Evolutionary conservation across 2,113 vertebrate species (phyloP).

Genomic region (Promerops cafer): DNA sequence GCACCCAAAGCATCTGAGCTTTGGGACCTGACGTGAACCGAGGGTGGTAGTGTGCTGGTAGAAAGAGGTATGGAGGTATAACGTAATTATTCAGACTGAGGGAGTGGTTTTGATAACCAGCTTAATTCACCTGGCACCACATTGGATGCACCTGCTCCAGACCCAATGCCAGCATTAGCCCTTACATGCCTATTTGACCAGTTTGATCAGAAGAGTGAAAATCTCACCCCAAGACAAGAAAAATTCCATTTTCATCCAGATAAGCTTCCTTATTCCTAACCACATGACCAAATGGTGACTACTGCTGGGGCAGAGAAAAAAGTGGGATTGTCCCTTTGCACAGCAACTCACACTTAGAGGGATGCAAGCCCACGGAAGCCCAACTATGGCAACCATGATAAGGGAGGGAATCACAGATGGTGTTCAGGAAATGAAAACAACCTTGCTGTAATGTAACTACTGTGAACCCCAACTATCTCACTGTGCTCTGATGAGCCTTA

Average conservation of each 20-base stretch:
- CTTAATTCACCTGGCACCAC: not conserved
- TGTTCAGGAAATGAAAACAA: not conserved
- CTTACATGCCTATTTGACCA: fast-evolving
- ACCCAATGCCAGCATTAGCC: not conserved
- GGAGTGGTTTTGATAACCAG: not conserved
- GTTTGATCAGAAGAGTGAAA: not conserved
- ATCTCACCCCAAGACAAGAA: not conserved
- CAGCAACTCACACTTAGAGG: not conserved
- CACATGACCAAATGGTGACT: not conserved
- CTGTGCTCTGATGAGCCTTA: not conserved
- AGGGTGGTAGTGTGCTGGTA: not conserved
- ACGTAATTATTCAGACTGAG: not conserved
- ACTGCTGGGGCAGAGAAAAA: not conserved
- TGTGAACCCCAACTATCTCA: not conserved
- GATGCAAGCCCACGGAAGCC: not conserved
- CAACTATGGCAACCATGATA: fast-evolving
- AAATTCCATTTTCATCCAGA: not conserved
- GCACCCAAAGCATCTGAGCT: not conserved
- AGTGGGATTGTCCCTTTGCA: not conserved
- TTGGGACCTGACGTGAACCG: not conserved
- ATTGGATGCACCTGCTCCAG: not conserved
- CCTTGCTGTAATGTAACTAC: not conserved
- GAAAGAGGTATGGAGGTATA: not conserved
- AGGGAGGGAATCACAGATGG: not conserved
- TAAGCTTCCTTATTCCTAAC: not conserved